phyloP scores from a whole-genome alignment of 2,113 vertebrate species.

The Ptyas mucosa region DNA sequence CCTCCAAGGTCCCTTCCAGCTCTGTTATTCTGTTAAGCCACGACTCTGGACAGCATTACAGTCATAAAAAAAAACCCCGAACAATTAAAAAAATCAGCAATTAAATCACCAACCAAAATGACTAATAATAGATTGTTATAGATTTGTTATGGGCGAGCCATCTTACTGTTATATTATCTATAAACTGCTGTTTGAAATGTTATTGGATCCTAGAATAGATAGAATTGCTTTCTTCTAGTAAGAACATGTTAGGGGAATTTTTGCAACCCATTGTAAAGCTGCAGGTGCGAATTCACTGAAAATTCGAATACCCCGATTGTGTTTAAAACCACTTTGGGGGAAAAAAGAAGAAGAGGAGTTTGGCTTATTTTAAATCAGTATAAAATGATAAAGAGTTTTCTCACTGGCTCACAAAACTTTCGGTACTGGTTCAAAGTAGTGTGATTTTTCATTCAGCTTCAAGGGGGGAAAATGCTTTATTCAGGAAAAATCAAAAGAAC shows the following conservation, averaged over 20 bases:
- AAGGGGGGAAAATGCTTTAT: no score
- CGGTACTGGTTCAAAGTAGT: not conserved
- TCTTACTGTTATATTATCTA: not conserved
- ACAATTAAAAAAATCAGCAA: not conserved
- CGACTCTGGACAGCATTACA: not conserved
- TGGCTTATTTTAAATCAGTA: not conserved
- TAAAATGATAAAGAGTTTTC: not conserved
- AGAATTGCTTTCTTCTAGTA: not conserved
- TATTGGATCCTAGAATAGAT: not conserved
- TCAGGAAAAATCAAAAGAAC: not conserved
- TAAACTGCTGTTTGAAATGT: not conserved
- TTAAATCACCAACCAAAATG: not conserved
- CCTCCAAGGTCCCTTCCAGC: not conserved
- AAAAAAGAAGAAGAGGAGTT: not conserved
- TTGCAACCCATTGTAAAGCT: not conserved
- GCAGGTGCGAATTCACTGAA: not conserved
- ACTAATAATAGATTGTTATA: not conserved
- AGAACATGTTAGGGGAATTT: not conserved
- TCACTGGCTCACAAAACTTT: not conserved
- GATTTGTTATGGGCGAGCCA: not conserved
- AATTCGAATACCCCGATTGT: not conserved
- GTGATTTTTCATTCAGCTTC: not conserved
- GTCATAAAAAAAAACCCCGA: not conserved
- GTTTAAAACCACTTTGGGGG: not conserved
- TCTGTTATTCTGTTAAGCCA: not conserved